Evolutionary conservation across 2,888 invertebrate species (phyloP), one percentile per base, ranked within the genome.

Genomic region (Cepaea hortensis): DNA sequence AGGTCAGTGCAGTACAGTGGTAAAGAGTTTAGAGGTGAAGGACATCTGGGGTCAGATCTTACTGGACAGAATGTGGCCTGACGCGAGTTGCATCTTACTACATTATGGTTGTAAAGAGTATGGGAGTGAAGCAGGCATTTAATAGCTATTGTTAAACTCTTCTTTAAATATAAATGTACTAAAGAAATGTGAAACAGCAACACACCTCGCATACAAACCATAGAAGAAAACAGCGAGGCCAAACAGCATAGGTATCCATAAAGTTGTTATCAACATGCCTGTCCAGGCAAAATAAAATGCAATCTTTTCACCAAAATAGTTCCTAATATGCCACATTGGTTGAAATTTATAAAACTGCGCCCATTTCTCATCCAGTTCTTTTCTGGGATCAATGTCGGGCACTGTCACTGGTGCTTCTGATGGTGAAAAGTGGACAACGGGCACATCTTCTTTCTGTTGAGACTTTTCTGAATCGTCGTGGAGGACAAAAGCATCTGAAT

Each of bases 281-380:
- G 94, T 93, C 95, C 95, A 95, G 3, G 95, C 95, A 90, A 95
- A 95, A 89, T 95, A 95, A 68, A 95, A 93, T 0, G 93, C 95
- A 88, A 95, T 95, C 89, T 94, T 94, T 89, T 95, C 95, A 9
- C 95, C 87, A 90, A 95, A 95, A 89, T 95, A 95, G 89, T 95
- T 93, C 23, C 95, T 90, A 15, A 95, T 93, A 88, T 93, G 93
- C 93, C 94, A 94, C 80, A 95, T 85, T 46, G 95, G 95, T 88
- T 95, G 95, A 86, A 92, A 94, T 81, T 93, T 94, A 73, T 89
- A 92, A 81, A 93, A 90, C 84, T 89, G 90, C 3, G 92, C 90
- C 94, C 94, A 94, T 9, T 92, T 92, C 2, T 92, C 88, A 70
- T 93, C 91, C 84, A 94, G 85, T 0, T 90, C 90, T 77, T 89